Base-by-base conservation (phyloP, 2,888 invertebrate species). In the Ditula angustiorana region DNA sequence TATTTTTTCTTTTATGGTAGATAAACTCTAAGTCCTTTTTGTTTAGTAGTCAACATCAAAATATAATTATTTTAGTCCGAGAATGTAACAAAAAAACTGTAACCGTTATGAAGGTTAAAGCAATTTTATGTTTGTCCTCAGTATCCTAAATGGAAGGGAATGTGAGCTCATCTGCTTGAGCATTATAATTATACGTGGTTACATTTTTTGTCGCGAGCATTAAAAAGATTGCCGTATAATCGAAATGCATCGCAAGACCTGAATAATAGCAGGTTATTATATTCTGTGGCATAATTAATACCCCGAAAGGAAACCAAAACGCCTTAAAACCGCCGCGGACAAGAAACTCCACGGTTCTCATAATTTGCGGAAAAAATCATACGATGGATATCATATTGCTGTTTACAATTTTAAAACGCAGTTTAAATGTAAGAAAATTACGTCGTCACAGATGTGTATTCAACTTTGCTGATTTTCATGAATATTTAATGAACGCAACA, bases 211-310 rank as follows among this genome's bases (percentile, higher is more conserved):
- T 83, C 79, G 72, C 72, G 50, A 70, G 44, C 67, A 74, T 75
- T 74, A 82, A 83, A 80, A 80, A 79, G 81, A 83, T 81, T 82
- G 76, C 76, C 75, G 77, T 75, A 82, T 80, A 81, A 84, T 82
- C 75, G 75, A 79, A 79, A 79, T 85, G 88, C 82, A 78, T 70
- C 74, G 69, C 78, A 77, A 74, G 73, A 79, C 73, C 73, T 82
- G 82, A 83, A 87, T 88, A 88, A 87, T 87, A 72, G 75, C 79
- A 74, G 78, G 80, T 85, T 82, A 88, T 88, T 85, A 86, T 83
- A 75, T 70, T 71, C 77, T 72, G 69, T 70, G 73, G 74, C 78
- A 74, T 85, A 87, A 88, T 89, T 88, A 89, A 86, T 83, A 83
- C 76, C 77, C 76, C 66, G 68, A 71, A 70, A 74, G 46, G 72